Evolutionary conservation across 2,888 invertebrate genomes (phyloP), one percentile per base, ranked within the genome.

Genomic region (Chironomus riparius): DNA sequence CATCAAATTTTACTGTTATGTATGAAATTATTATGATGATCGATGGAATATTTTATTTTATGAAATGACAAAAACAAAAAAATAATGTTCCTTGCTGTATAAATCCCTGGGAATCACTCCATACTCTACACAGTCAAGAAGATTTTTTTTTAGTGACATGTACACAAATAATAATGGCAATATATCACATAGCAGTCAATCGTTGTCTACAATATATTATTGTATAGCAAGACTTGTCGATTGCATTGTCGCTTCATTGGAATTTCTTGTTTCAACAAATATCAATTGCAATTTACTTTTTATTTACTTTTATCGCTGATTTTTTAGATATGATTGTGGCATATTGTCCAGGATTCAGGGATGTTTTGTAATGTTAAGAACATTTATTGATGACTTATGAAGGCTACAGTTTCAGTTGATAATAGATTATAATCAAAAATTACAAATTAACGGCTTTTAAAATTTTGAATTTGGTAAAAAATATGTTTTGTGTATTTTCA

Each of bases 111-210:
- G 38, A 38, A 38, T 10, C 28, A 10, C 38, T 38, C 28, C 38
- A 38, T 10, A 10, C 38, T 4, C 10, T 2, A 7, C 10, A 10
- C 2, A 38, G 38, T 38, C 38, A 38, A 38, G 38, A 38, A 38
- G 38, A 38, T 38, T 65, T 24, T n/a, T n/a, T 5, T 24, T 65
- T 24, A 13, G 65, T 65, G 65, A 65, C 21, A 50, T 72, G 72
- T 72, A 61, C 72, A 62, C 62, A 62, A 61, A 72, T 72, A 72
- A 72, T 72, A 61, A 61, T 62, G 18, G 72, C 72, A 72, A 72
- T 72, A 72, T 72, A 72, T 72, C 72, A 72, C 72, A 71, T 50
- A 28, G 15, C 28, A 72, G n/a, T 72, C 72, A 24, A 61, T 72
- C 38, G 72, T 62, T 62, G 15, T 62, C n/a, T 22, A 22, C 65